Conservation (phyloP, 2,888 invertebrate genomes). For the Liopterus haemorrhoidalis region DNA sequence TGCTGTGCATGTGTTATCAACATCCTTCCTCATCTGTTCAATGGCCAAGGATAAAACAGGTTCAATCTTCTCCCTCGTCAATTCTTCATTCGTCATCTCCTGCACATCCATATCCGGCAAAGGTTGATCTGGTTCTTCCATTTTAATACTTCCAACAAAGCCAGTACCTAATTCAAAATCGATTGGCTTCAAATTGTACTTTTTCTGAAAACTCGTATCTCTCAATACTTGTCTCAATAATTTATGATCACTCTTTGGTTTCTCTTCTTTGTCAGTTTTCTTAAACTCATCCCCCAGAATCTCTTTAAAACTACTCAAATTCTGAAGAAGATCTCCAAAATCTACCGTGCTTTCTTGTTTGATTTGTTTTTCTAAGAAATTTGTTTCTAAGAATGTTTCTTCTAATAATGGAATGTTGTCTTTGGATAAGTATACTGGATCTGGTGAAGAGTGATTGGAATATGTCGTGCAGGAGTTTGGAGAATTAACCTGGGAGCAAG, state of each 20-base stretch:
- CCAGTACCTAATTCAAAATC: conserved; percentile 55
- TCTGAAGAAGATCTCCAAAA: conserved; percentile 53
- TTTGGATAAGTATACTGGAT: conserved; percentile 1
- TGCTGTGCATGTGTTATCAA: conserved; percentile 75
- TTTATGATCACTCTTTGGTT: conserved; percentile 60
- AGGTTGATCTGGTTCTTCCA: conserved; percentile 55
- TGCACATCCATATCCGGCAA: conserved; percentile 44
- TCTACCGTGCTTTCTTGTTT: conserved; percentile 59
- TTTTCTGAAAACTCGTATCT: conserved; percentile 79
- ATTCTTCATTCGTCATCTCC: conserved; percentile 46
- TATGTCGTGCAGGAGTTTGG: conserved; percentile 54
- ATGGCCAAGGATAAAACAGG: conserved; percentile 79
- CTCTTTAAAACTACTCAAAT: conserved; percentile 35
- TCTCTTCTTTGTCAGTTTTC: conserved; percentile 33
- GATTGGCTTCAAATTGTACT: conserved; percentile 74
- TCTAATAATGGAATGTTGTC: conserved; percentile 30
- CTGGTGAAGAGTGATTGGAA: conserved; percentile 52
- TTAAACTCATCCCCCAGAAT: conserved; percentile 36
- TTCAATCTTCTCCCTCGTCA: conserved; percentile 71
- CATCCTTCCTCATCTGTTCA: conserved; percentile 79
- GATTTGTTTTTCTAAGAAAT: conserved; percentile 39
- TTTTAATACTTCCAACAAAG: conserved; percentile 52
- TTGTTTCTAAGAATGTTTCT: conserved; percentile 37
- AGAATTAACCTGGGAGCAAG: conserved; percentile 50
- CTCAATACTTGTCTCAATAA: conserved; percentile 72